phyloP scores from a whole-genome alignment of 2,888 invertebrate genomes.

The Artemia sinica region DNA sequence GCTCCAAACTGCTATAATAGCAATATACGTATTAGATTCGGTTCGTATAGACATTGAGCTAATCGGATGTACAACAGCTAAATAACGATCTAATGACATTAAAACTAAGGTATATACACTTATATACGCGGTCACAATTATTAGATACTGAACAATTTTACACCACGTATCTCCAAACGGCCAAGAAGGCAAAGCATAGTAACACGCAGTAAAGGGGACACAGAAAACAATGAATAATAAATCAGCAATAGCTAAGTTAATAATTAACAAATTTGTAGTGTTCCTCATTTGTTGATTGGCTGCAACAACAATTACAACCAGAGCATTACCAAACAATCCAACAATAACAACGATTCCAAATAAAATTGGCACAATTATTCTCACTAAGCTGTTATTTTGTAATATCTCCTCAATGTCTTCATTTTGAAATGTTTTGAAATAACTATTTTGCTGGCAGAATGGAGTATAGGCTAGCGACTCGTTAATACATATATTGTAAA shows the following conservation, averaged over 20 bases:
- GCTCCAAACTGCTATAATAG: conserved; percentile 58
- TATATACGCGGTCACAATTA: conserved; percentile 77
- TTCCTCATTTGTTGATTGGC: conserved; percentile 80
- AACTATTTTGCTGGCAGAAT: background rate
- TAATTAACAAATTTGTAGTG: conserved; percentile 76
- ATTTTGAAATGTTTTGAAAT: background rate
- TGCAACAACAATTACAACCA: conserved; percentile 72
- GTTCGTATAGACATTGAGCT: conserved; percentile 67
- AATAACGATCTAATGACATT: conserved; percentile 74
- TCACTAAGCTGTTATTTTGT: background rate
- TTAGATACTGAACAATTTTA: conserved; percentile 73
- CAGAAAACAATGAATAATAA: conserved; percentile 79
- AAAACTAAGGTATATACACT: conserved; percentile 82
- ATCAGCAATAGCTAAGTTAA: conserved; percentile 75
- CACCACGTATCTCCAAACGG: conserved; percentile 80
- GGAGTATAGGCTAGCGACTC: background rate
- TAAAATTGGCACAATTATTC: conserved; percentile 47
- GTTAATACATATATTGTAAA: background rate
- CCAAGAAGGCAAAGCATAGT: conserved; percentile 72
- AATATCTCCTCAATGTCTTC: conserved; percentile 1
- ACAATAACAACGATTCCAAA: conserved; percentile 70
- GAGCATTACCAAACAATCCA: conserved; percentile 70
- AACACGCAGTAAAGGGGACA: conserved; percentile 81
- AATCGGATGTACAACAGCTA: conserved; percentile 85
- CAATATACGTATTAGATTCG: conserved; percentile 57